Percentiles rank a stretch among this genome's conserved stretches.
Conservation (phyloP, 2,888 invertebrate genomes). For the Macaria notata region DNA sequence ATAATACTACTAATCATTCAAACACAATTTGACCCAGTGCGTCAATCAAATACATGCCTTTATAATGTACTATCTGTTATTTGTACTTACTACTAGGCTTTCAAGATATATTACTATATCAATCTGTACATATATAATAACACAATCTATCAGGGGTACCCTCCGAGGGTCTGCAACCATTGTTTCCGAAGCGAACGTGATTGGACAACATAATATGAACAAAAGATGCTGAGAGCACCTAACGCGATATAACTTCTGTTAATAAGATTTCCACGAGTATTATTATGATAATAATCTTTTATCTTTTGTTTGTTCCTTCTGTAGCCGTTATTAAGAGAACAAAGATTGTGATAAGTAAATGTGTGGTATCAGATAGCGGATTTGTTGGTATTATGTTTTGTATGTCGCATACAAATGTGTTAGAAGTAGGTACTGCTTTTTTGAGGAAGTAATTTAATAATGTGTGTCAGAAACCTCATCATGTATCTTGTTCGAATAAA, state of each 20-base stretch:
- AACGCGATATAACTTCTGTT: constrained; percentile 53
- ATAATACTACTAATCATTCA: too few species aligned
- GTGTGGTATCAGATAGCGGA: constrained; percentile 12
- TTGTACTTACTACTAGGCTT: too few species aligned
- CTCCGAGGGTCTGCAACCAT: constrained; percentile 16
- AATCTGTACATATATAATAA: too few species aligned
- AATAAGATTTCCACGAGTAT: constrained; percentile 64
- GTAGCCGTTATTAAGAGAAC: constrained; percentile 41
- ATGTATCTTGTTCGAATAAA: too few species aligned
- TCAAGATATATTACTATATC: too few species aligned
- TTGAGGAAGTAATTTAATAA: too few species aligned
- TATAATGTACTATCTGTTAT: too few species aligned
- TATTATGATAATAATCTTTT: constrained; percentile 57
- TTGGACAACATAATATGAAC: constrained; percentile 36
- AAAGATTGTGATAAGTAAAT: constrained; percentile 28
- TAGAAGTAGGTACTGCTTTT: too few species aligned
- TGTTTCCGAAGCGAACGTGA: constrained; percentile 30
- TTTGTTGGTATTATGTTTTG: background rate
- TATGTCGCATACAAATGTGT: background rate
- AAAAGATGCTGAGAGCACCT: constrained; percentile 40
- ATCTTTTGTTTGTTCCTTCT: constrained; percentile 47
- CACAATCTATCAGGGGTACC: too few species aligned
- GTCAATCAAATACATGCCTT: too few species aligned
- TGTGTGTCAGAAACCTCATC: too few species aligned
- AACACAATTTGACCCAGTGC: too few species aligned